Conservation (phyloP, 1,140 invertebrate genomes). For the Temnothorax nylanderi region DNA sequence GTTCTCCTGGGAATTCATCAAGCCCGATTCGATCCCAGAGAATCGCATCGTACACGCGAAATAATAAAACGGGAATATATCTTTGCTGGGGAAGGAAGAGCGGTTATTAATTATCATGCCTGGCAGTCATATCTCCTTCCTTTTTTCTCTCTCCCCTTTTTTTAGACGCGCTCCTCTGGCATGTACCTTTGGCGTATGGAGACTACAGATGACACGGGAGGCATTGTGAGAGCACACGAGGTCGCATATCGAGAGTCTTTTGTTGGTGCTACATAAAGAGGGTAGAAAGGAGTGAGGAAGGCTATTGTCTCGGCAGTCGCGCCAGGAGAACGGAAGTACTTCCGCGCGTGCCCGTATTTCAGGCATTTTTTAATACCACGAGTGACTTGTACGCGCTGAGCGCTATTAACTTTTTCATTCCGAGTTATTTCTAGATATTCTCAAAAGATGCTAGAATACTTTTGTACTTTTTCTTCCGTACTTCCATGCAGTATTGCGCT, state of each 20-base stretch:
- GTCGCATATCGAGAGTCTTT: constrained; percentile 55
- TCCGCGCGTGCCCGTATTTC: constrained; percentile 40
- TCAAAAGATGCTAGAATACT: not conserved
- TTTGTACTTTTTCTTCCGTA: not conserved
- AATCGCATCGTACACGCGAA: not conserved
- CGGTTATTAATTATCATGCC: constrained; percentile 47
- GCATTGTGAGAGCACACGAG: constrained; percentile 44
- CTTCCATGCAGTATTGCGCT: not conserved
- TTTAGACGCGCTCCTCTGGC: not conserved
- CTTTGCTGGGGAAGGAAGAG: not conserved
- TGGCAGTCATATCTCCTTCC: constrained; percentile 29
- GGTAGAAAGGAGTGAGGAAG: constrained; percentile 40
- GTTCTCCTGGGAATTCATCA: constrained; percentile 16
- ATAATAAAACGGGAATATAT: constrained; percentile 4
- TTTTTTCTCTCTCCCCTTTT: not conserved
- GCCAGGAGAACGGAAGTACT: constrained; percentile 39
- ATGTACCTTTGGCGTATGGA: constrained; percentile 24
- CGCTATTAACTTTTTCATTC: constrained; percentile 35
- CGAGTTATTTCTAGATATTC: constrained; percentile 14
- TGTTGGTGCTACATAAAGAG: constrained; percentile 56
- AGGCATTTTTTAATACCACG: constrained; percentile 52
- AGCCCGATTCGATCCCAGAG: not conserved
- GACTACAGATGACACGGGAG: constrained; percentile 26
- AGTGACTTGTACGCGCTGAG: constrained; percentile 32
- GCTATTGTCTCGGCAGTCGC: constrained; percentile 46